phyloP scores from a whole-genome alignment of 1,140 invertebrate genomes.

The Ladona fulva region DNA sequence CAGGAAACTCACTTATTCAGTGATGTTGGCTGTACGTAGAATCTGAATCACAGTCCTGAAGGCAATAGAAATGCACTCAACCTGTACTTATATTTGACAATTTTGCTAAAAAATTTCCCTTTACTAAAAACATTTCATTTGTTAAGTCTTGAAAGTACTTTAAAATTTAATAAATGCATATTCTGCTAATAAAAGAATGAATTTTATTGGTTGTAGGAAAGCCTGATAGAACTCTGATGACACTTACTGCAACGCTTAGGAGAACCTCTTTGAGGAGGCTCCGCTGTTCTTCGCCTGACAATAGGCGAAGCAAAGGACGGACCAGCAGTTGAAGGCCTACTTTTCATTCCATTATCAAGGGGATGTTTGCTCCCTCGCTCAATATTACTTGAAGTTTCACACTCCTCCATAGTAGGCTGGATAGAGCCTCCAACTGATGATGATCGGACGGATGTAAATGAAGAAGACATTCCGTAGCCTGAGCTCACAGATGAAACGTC shows the following conservation, averaged over 20 bases:
- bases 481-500: too few relatives aligned
- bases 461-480: not conserved
- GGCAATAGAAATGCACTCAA: too few relatives aligned
- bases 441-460: not conserved
- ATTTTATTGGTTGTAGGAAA: too few relatives aligned
- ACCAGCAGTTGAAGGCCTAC: not conserved
- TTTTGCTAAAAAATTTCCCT: too few relatives aligned
- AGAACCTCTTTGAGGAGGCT: not conserved
- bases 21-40: too few relatives aligned
- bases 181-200: too few relatives aligned
- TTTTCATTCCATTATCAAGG: not conserved
- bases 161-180: too few relatives aligned
- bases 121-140: too few relatives aligned
- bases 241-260: slow-evolving; percentile 6
- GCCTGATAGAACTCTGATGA: not conserved
- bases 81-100: too few relatives aligned
- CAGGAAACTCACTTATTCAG: too few relatives aligned
- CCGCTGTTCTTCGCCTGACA: not conserved
- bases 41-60: too few relatives aligned
- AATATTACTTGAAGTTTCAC: not conserved
- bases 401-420: not conserved
- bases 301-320: not conserved
- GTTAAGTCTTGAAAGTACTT: too few relatives aligned
- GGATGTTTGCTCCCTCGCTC: not conserved
- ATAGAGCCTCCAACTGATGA: not conserved